Evolutionary conservation across 2,113 vertebrate species (phyloP), one percentile per base, ranked within the genome.

Genomic region (Eublepharis macularius): DNA sequence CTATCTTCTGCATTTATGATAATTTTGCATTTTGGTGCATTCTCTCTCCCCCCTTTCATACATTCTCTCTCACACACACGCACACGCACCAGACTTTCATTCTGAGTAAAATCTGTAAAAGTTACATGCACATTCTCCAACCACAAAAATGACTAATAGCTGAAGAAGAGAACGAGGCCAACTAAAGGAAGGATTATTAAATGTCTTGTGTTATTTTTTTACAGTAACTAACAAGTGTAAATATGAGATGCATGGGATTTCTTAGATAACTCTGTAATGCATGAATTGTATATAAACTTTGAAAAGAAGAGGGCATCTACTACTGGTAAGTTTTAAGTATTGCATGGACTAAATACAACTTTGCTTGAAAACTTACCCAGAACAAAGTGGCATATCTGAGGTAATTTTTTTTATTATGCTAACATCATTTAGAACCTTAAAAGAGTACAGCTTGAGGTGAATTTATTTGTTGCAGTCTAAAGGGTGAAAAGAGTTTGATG

Each of bases 381-480:
- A 81, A 88, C 39, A 16, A 54, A 21, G 60, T 34, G 68, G 32
- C 54, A 41, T 54, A 45, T 54, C 65, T 70, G 36, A 66, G 45
- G 36, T 83, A 74, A 39, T 36, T 75, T n/a, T 47, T 79, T 82
- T 86, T 34, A 57, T 32, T 60, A 86, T 41, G 68, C 57, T 47
- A 16, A 11, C 0, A 1, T 75, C 21, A 70, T 54, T 80, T 60
- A 76, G 2, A 57, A 76, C 43, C 80, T 72, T 69, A 77, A 57
- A 24, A 89, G 26, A 45, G 2, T 63, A 26, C 16, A 73, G 26
- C 34, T 4, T 36, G 6, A 13, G 74, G 32, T 16, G 79, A 57
- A 66, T 78, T 85, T 39, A 57, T 91, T 74, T 1, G 45, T 91
- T 76, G 41, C 82, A 26, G 68, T 49, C 73, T n/a, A 76, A 34